Base-by-base conservation (phyloP, 2,797 vertebrate genomes). In the Sebastes minor region DNA sequence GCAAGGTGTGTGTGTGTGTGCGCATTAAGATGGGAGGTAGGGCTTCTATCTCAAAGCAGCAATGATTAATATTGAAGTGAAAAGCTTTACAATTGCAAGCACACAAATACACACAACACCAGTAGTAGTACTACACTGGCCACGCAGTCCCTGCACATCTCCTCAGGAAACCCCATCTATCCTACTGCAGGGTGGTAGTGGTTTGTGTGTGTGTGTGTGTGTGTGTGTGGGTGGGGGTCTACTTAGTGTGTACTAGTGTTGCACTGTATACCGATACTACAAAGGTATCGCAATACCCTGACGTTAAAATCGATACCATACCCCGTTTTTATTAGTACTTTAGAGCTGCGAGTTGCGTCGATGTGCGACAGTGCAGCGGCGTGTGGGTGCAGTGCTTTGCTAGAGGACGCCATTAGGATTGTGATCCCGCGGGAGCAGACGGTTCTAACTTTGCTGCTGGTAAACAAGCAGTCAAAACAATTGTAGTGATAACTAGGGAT, bases 51-150 rank as follows among this genome's bases (percentile, higher is more conserved):
- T 35, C 61, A 60, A 32, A 87, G 73, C 42, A 33, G 70, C 70
- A 22, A 67, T 82, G 76, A 91, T 83, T 84, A 81, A 88, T 83
- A 81, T 77, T 63, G 78, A 74, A 76, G 70, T 77, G 35, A 73
- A 62, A 77, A 32, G 73, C 59, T 49, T 72, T 49, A 73, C 33
- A n/a, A 67, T 52, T 28, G 3, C n/a, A 16, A 22, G 22, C 25
- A 33, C 59, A 28, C 53, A 64, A 49, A 18, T 10, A 12, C 35
- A 46, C 23, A 23, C 22, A 23, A 55, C 53, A 55, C 53, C 20
- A 52, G 8, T 52, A 52, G 18, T 18, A 60, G 25, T 13, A 35
- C 18, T 59, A 28, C 60, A 53, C n/a, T 59, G 52, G 61, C 72
- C 46, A 27, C 3, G 57, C 52, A 76, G 75, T 71, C 81, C 76